Evolutionary conservation across 2,888 invertebrate species (phyloP), one percentile per base, ranked within the genome.

Genomic region (Luffia ferchaultella): DNA sequence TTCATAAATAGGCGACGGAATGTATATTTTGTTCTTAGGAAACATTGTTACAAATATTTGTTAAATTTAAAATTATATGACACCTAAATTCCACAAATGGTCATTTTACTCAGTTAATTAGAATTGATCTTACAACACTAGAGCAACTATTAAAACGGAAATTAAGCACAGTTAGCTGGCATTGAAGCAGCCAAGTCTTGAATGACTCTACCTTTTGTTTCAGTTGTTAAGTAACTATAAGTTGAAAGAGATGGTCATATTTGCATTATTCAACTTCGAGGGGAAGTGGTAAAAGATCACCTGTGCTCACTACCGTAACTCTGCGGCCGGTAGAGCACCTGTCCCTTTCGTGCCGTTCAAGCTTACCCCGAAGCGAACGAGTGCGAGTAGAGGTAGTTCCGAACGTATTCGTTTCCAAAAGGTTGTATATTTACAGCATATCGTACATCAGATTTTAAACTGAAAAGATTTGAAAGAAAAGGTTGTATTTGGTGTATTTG

Each of bases 301-400:
- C 80, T 80, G 79, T 84, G 85, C 76, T 84, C 78, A 83, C 84
- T 83, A 82, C 84, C 72, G 83, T 79, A 82, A 84, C 82, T 78
- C 73, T 74, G 75, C 74, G 71, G 65, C 68, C 73, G 73, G 76
- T 78, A 77, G 70, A 75, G 76, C 82, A 80, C 78, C 83, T 79
- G 82, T 84, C 85, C 80, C 82, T 83, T 79, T 85, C 84, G 65
- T 76, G 69, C 77, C 64, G 67, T 78, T 40, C 73, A 84, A 72
- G 84, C 83, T 76, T 76, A 80, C 63, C 75, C 78, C 58, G 76
- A 80, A 74, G 69, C 73, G 70, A 74, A 75, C 71, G 82, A 83
- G 83, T 80, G 82, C 77, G 80, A 82, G 79, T 80, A 80, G 82
- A 78, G 77, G 79, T 82, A 78, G 77, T 75, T 82, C 65, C 62